These are phyloP conservation scores for Bibio marci DNA, from an alignment of 2,888 invertebrate genomes.

Conservation along the genomic window DNA sequence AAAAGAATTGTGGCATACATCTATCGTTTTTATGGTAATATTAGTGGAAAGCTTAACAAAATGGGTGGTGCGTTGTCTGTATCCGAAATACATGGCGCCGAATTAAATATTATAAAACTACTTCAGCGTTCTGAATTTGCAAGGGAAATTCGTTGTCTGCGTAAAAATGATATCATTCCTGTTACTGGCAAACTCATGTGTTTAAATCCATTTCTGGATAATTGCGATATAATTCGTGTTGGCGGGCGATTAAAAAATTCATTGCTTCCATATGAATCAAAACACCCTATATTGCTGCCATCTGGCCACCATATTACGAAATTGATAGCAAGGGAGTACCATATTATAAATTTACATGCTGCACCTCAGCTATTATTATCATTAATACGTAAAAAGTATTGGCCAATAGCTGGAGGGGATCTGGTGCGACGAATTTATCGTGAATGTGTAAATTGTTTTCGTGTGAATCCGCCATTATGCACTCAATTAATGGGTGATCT, in stretches of 20 bases:
- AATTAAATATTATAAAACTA: too few species aligned
- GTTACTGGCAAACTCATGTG: neutral
- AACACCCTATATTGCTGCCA: slow-evolving; percentile 13
- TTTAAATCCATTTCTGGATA: slow-evolving; percentile 10
- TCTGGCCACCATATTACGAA: slow-evolving; percentile 1
- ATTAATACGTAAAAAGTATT: slow-evolving; percentile 10
- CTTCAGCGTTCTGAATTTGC: too few species aligned
- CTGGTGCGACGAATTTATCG: slow-evolving; percentile 5
- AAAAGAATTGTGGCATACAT: too few species aligned
- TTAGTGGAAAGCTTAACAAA: too few species aligned
- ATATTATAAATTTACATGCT: slow-evolving; percentile 8
- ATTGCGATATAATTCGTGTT: slow-evolving; percentile 12
- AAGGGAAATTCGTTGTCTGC: too few species aligned
- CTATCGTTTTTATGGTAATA: too few species aligned
- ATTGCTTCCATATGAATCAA: slow-evolving; percentile 6
- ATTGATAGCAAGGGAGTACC: slow-evolving; percentile 1
- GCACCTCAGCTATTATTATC: slow-evolving; percentile 9
- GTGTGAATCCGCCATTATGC: neutral
- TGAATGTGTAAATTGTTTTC: slow-evolving; percentile 8
- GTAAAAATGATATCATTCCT: too few species aligned
- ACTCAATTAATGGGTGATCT: slow-evolving; percentile 14
- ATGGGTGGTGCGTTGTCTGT: too few species aligned
- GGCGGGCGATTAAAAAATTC: slow-evolving; percentile 13
- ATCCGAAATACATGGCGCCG: too few species aligned
- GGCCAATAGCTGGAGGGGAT: slow-evolving; percentile 9